Conservation (phyloP, 2,888 invertebrate species). For the Bombyx huttoni region DNA sequence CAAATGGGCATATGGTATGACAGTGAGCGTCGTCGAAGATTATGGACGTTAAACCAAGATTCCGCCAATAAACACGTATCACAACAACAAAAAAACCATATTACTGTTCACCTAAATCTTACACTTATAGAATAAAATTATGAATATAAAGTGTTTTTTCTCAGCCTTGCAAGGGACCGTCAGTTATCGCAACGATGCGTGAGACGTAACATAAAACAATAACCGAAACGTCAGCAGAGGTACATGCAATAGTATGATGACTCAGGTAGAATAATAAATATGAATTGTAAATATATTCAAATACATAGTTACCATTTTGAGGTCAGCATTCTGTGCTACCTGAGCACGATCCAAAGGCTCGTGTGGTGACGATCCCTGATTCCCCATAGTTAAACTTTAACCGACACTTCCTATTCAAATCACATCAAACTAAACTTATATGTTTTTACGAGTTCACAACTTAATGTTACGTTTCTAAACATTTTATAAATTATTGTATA, state of each 20-base stretch:
- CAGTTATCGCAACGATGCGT: conserved; percentile 1
- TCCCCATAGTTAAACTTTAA: conserved; percentile 75
- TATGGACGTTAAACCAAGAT: too few relatives aligned
- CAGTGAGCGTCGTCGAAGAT: too few relatives aligned
- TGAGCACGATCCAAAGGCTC: conserved; percentile 83
- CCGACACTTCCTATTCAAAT: background rate
- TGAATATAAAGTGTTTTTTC: background rate
- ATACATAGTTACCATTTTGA: conserved; percentile 51
- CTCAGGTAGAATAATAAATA: conserved; percentile 17
- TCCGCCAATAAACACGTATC: too few relatives aligned
- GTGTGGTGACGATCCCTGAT: conserved; percentile 86
- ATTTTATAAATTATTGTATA: background rate
- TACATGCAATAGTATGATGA: conserved; percentile 19
- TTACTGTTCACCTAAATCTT: too few relatives aligned
- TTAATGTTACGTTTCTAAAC: conserved; percentile 21
- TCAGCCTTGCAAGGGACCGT: background rate
- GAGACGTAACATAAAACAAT: conserved; percentile 18
- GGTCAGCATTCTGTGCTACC: conserved; percentile 55
- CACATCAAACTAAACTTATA: conserved; percentile 6
- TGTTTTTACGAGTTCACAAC: conserved; percentile 8
- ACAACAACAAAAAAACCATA: too few relatives aligned
- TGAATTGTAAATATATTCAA: conserved; percentile 23
- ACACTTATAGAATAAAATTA: too few relatives aligned
- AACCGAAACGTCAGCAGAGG: conserved; percentile 11
- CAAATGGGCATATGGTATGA: too few relatives aligned